These are phyloP conservation scores for Dasypus novemcinctus DNA, from an alignment of 2,113 vertebrate species.

Conservation along the genomic window DNA sequence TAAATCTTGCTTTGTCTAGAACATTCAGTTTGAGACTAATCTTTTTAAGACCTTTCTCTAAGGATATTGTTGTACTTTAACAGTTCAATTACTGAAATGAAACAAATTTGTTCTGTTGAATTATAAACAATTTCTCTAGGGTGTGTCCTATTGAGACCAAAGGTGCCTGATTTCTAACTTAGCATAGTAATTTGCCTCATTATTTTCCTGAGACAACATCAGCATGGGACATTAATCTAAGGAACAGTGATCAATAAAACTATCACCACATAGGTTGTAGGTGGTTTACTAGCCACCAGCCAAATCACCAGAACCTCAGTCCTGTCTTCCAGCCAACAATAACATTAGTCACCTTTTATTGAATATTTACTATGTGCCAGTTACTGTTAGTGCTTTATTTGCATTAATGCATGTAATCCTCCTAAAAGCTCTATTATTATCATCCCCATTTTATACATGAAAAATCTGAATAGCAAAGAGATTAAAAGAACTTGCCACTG, in stretches of 20 bases:
- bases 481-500: neutral
- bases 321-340: neutral
- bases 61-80: slow-evolving; percentile 30
- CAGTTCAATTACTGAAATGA: neutral
- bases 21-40: slow-evolving; percentile 38
- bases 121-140: slow-evolving; percentile 32
- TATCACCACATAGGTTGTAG: neutral
- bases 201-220: slow-evolving; percentile 10
- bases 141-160: neutral
- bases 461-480: neutral
- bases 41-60: slow-evolving; percentile 51
- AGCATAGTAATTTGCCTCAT: slow-evolving; percentile 18
- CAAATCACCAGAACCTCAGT: neutral
- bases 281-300: neutral
- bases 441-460: neutral
- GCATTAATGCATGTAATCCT: neutral
- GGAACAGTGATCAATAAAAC: neutral
- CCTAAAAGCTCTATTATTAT: neutral
- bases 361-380: neutral
- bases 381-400: neutral
- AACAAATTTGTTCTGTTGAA: slow-evolving; percentile 2
- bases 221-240: neutral
- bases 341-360: neutral
- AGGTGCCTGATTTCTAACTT: slow-evolving; percentile 19
- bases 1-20: slow-evolving; percentile 60